These are phyloP conservation scores for Scrobipalpa costella DNA, from an alignment of 2,888 invertebrate genomes.

Conservation along the genomic window DNA sequence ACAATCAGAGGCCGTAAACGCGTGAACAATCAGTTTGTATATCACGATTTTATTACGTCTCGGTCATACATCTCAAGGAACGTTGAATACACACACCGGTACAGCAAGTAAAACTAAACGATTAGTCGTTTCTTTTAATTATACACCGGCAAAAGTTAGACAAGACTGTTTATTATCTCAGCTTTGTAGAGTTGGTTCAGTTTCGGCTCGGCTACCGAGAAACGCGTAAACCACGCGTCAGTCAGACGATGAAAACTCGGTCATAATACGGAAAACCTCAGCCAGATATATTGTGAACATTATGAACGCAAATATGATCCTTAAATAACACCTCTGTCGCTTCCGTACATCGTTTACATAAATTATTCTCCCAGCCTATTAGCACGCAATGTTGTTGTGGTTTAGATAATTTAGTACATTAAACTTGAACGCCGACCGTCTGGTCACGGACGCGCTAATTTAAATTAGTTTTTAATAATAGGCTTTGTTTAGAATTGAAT, in stretches of 20 bases:
- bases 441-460: slow-evolving; percentile 23
- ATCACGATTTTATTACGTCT: neutral
- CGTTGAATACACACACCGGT: neutral
- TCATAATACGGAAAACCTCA: slow-evolving; percentile 64
- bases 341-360: slow-evolving; percentile 30
- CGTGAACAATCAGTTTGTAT: slow-evolving; percentile 6
- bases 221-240: slow-evolving; percentile 58
- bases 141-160: slow-evolving; percentile 44
- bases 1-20: neutral
- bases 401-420: slow-evolving; percentile 20
- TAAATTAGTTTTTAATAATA: slow-evolving; percentile 16
- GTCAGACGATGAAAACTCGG: slow-evolving; percentile 44
- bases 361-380: slow-evolving; percentile 29
- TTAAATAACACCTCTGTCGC: slow-evolving; percentile 20
- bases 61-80: neutral
- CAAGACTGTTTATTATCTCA: slow-evolving; percentile 60
- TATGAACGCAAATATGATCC: slow-evolving; percentile 27
- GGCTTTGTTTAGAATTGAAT: slow-evolving; percentile 4
- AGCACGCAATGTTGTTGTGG: slow-evolving; percentile 22
- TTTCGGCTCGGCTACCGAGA: slow-evolving; percentile 45
- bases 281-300: slow-evolving; percentile 43
- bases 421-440: slow-evolving; percentile 21
- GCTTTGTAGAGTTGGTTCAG: slow-evolving; percentile 49
- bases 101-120: neutral
- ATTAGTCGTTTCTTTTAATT: slow-evolving; percentile 33